Evolutionary conservation across 2,888 invertebrate genomes (phyloP).

Genomic region (Rhopalosiphum nymphaeae): DNA sequence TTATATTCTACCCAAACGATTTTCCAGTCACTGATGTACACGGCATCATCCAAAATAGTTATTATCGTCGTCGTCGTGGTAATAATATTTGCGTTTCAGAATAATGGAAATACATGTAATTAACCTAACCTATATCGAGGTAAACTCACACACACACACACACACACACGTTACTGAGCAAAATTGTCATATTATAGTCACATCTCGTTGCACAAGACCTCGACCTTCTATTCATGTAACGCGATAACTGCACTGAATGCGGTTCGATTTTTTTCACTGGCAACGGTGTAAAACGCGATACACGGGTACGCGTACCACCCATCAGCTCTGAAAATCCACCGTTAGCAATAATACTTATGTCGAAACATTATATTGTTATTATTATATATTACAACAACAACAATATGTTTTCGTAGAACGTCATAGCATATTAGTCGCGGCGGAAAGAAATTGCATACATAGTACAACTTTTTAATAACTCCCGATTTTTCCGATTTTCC

Average conservation of each 20-base stretch:
- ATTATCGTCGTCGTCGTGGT: not conserved
- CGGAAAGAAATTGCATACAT: not conserved
- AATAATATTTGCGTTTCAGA: not conserved
- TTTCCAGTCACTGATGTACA: not conserved
- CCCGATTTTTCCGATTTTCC: not conserved
- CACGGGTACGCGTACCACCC: not conserved
- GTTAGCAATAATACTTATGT: not conserved
- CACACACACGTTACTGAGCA: not conserved
- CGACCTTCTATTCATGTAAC: not conserved
- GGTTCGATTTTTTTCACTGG: not conserved
- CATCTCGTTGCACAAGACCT: slow-evolving; percentile 40
- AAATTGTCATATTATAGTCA: not conserved
- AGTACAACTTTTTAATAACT: not conserved
- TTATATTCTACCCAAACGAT: not conserved
- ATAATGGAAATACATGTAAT: not conserved
- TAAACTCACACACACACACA: not conserved
- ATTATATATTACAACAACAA: not conserved
- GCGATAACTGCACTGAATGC: not conserved
- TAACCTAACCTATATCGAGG: not conserved
- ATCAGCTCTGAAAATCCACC: not conserved
- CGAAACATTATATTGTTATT: not conserved
- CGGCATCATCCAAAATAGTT: not conserved
- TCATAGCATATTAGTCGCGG: not conserved
- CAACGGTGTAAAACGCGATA: not conserved
- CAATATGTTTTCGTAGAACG: not conserved